Conservation (phyloP, 2,888 invertebrate species). For the Dorcus hopei region DNA sequence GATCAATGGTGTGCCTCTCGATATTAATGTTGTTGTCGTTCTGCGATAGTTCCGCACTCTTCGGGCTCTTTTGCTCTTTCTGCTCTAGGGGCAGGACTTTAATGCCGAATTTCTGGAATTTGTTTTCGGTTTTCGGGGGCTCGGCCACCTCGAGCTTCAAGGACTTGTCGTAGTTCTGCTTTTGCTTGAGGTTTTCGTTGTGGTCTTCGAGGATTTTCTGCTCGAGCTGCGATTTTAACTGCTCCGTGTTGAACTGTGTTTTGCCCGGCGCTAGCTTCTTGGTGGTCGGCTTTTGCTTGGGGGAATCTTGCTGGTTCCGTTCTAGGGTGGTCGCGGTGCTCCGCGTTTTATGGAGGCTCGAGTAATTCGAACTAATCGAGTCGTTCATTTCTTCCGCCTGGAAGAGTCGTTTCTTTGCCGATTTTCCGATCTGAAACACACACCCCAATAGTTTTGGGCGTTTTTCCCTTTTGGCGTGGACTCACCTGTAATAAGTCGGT, state of each 20-base stretch:
- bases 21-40: slow-evolving; percentile 47
- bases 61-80: slow-evolving; percentile 39
- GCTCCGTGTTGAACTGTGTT: slow-evolving; percentile 34
- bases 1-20: slow-evolving; percentile 21
- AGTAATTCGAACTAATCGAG: slow-evolving; percentile 48
- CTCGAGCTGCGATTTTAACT: slow-evolving; percentile 40
- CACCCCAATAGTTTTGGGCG: slow-evolving; percentile 10
- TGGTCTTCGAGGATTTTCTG: slow-evolving; percentile 37
- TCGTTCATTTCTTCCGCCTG: slow-evolving; percentile 47
- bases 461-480: slow-evolving; percentile 1
- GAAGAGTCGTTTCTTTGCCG: slow-evolving; percentile 44
- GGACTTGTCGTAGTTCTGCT: slow-evolving; percentile 15
- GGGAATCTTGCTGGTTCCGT: slow-evolving; percentile 36
- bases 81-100: slow-evolving; percentile 56
- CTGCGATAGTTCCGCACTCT: slow-evolving; percentile 43
- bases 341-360: slow-evolving; percentile 44
- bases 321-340: slow-evolving; percentile 45
- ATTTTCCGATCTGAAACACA: slow-evolving; percentile 36
- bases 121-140: slow-evolving; percentile 57
- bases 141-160: slow-evolving; percentile 48
- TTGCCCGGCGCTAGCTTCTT: slow-evolving; percentile 26
- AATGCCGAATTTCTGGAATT: slow-evolving; percentile 65
- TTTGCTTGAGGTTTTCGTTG: slow-evolving; percentile 34
- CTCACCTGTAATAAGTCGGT: slow-evolving; percentile 69
- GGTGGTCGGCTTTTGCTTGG: slow-evolving; percentile 22